phyloP scores from a whole-genome alignment of 2,113 vertebrate species.

The Pandion haliaetus region DNA sequence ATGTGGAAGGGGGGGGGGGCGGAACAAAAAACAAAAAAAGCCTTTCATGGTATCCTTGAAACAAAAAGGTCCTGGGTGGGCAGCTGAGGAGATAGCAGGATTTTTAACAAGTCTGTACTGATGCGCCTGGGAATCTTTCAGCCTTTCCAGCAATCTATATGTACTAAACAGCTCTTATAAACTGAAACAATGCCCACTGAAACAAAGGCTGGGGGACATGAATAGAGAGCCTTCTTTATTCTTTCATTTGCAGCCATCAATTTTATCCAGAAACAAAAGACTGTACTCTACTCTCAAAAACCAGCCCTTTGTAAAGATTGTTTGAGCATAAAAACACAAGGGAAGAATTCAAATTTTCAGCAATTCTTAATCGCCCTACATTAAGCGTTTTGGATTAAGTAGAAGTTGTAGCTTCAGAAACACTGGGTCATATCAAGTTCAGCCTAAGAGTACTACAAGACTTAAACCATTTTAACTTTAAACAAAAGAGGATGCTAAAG shows the following conservation, averaged over 20 bases:
- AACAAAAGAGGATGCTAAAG: conserved; percentile 16
- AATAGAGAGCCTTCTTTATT: conserved; percentile 56
- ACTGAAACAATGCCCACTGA: conserved; percentile 52
- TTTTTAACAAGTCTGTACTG: background rate
- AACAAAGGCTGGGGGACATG: conserved; percentile 48
- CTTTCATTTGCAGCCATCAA: conserved; percentile 58
- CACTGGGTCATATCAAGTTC: conserved; percentile 52
- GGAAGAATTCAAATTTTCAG: conserved; percentile 49
- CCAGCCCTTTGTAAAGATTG: conserved; percentile 59
- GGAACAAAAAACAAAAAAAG: background rate
- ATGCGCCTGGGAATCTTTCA: conserved; percentile 25
- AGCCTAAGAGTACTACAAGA: background rate
- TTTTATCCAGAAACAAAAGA: conserved; percentile 67
- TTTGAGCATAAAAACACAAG: conserved; percentile 56
- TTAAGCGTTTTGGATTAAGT: conserved; percentile 55
- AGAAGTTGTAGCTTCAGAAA: conserved; percentile 28
- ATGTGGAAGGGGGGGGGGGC: background rate
- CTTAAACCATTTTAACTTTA: conserved; percentile 25
- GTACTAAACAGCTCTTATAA: conserved; percentile 46
- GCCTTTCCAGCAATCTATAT: conserved; percentile 48
- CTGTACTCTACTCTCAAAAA: conserved; percentile 53
- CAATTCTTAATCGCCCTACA: conserved; percentile 36
- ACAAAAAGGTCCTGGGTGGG: background rate
- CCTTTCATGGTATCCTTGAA: conserved; percentile 1
- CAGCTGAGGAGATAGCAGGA: background rate